These are phyloP conservation scores for Psettodes erumei DNA, from an alignment of 2,113 vertebrate species.

Conservation along the genomic window DNA sequence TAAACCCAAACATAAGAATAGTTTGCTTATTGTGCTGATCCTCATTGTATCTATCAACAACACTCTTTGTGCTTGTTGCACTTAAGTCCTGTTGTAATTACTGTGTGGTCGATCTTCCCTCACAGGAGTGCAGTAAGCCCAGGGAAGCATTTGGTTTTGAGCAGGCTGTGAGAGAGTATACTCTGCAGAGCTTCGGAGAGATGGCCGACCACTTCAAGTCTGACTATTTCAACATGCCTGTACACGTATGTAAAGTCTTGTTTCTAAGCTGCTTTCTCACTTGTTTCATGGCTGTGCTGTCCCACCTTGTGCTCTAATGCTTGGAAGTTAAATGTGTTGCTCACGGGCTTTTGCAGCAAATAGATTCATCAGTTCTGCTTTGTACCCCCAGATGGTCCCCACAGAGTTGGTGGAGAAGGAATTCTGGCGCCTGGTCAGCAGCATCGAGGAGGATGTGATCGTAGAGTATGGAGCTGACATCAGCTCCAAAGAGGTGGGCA, in stretches of 20 bases:
- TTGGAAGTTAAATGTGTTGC: neutral
- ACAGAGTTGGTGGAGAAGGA: constrained; percentile 98
- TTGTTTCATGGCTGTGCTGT: neutral
- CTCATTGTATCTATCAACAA: neutral
- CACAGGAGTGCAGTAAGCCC: constrained; percentile 97
- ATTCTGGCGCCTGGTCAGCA: constrained; percentile 97
- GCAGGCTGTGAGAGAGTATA: constrained; percentile 95
- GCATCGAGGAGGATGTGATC: constrained; percentile 98
- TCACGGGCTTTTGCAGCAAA: neutral
- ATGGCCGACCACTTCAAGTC: constrained; percentile 99
- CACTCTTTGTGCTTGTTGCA: neutral
- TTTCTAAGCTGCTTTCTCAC: neutral
- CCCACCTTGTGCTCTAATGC: neutral
- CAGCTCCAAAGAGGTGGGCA: constrained; percentile 97
- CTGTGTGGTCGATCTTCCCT: neutral
- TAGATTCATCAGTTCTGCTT: neutral
- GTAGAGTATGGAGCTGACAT: constrained; percentile 98
- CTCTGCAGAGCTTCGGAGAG: constrained; percentile 96
- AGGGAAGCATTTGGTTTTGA: constrained; percentile 98
- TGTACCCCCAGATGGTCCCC: constrained; percentile 91
- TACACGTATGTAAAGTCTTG: constrained; percentile 88
- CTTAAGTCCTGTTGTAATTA: neutral
- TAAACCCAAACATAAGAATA: neutral
- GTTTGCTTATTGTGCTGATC: no score
- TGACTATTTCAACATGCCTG: constrained; percentile 99